Conservation (phyloP, 2,113 vertebrate species). For the Zosterops pallidus region DNA sequence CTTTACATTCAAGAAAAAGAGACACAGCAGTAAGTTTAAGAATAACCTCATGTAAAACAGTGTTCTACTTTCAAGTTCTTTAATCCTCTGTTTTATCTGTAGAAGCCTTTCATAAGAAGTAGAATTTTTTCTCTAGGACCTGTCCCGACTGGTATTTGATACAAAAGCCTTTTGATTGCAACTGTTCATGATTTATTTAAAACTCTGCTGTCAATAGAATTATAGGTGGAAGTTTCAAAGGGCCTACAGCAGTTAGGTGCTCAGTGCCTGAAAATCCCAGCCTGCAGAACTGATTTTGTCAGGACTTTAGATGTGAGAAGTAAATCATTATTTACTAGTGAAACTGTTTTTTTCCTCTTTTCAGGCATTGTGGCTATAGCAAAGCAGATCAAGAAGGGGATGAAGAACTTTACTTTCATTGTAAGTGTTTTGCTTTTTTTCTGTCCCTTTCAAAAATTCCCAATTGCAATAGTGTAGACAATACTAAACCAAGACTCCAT, state of each 20-base stretch:
- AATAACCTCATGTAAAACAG: constrained; percentile 45
- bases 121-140: neutral
- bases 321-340: constrained; percentile 7
- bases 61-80: constrained; percentile 51
- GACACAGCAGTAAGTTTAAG: constrained; percentile 51
- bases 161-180: constrained; percentile 11
- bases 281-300: constrained; percentile 1
- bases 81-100: constrained; percentile 41
- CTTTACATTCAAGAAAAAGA: constrained; percentile 37
- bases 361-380: constrained; percentile 96
- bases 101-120: constrained; percentile 18
- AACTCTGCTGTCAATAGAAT: constrained; percentile 25
- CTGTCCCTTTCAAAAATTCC: neutral
- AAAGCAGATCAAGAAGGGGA: constrained; percentile 99
- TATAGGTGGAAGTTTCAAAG: constrained; percentile 30
- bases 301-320: neutral
- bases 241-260: constrained; percentile 12
- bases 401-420: constrained; percentile 99
- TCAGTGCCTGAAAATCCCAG: constrained; percentile 12
- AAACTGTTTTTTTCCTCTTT: constrained; percentile 12
- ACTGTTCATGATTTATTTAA: constrained; percentile 55
- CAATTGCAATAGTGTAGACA: constrained; percentile 9
- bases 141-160: constrained; percentile 9
- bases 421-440: constrained; percentile 88
- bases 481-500: constrained; percentile 24